These are phyloP conservation scores for Bettongia penicillata DNA, from an alignment of 2,113 vertebrate species.

Conservation along the genomic window DNA sequence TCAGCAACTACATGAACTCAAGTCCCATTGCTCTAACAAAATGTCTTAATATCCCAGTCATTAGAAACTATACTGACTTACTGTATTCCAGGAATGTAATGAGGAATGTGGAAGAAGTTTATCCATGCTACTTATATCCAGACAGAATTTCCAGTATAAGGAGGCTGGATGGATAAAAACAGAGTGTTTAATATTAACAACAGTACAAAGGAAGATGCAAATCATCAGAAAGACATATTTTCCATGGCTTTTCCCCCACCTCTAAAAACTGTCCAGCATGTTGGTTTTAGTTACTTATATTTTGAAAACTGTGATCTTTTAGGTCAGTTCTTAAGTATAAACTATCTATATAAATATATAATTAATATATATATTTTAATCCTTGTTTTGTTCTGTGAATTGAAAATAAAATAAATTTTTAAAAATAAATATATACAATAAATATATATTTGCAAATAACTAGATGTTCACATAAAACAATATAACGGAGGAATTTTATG, in stretches of 20 bases:
- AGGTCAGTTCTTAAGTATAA: background rate
- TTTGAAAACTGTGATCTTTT: background rate
- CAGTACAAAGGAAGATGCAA: background rate
- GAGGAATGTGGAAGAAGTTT: slow-evolving; percentile 92
- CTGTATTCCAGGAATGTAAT: slow-evolving; percentile 87
- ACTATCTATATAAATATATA: background rate
- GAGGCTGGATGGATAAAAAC: slow-evolving; percentile 84
- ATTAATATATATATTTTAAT: no score
- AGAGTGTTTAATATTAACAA: slow-evolving; percentile 47
- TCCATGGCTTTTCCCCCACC: background rate
- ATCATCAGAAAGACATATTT: slow-evolving; percentile 44
- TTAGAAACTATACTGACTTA: slow-evolving; percentile 80
- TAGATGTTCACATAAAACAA: background rate
- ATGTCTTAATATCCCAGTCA: background rate
- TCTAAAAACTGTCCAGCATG: slow-evolving; percentile 14
- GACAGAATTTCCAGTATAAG: slow-evolving; percentile 88
- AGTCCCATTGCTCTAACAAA: background rate
- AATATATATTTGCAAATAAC: background rate
- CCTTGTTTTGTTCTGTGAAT: no score
- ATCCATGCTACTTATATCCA: slow-evolving; percentile 87
- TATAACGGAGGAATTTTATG: background rate
- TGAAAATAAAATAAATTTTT: no score
- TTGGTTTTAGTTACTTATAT: slow-evolving; percentile 23
- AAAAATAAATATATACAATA: background rate
- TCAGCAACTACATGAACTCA: background rate